Evolutionary conservation across 1,140 invertebrate genomes (phyloP).

Genomic region (Danaus melanippus): DNA sequence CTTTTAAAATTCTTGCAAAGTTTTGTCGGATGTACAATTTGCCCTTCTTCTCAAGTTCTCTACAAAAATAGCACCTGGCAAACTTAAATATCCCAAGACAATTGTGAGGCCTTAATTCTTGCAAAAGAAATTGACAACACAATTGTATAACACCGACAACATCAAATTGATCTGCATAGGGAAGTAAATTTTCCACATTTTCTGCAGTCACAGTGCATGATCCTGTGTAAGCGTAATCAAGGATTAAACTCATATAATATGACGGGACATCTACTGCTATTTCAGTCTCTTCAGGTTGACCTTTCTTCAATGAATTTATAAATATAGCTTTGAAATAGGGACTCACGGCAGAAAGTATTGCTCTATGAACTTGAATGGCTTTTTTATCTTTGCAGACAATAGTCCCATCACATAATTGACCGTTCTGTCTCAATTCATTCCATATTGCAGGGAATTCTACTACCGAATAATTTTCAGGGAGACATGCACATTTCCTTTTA

Average conservation of each 20-base stretch:
- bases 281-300: constrained; percentile 67
- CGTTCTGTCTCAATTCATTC: constrained; percentile 75
- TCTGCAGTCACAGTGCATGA: constrained; percentile 72
- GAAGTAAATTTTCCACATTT: constrained; percentile 76
- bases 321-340: constrained; percentile 80
- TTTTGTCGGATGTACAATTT: constrained; percentile 71
- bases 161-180: constrained; percentile 77
- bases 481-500: constrained; percentile 66
- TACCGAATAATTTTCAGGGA: constrained; percentile 66
- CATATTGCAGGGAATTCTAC: constrained; percentile 76
- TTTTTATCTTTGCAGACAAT: constrained; percentile 75
- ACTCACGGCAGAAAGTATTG: constrained; percentile 77
- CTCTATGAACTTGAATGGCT: constrained; percentile 76
- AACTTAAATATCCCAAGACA: constrained; percentile 81
- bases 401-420: constrained; percentile 74
- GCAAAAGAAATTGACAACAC: constrained; percentile 75
- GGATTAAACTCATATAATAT: constrained; percentile 70
- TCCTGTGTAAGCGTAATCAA: constrained; percentile 80
- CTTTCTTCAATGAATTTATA: constrained; percentile 74
- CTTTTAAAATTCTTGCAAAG: constrained; percentile 68
- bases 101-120: constrained; percentile 73
- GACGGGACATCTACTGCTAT: constrained; percentile 69
- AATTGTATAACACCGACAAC: constrained; percentile 75
- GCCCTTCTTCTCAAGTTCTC: constrained; percentile 70
- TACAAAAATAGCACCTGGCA: constrained; percentile 79